Evolutionary conservation across 1,140 invertebrate genomes (phyloP).

Genomic region (Macrobrachium rosenbergii): DNA sequence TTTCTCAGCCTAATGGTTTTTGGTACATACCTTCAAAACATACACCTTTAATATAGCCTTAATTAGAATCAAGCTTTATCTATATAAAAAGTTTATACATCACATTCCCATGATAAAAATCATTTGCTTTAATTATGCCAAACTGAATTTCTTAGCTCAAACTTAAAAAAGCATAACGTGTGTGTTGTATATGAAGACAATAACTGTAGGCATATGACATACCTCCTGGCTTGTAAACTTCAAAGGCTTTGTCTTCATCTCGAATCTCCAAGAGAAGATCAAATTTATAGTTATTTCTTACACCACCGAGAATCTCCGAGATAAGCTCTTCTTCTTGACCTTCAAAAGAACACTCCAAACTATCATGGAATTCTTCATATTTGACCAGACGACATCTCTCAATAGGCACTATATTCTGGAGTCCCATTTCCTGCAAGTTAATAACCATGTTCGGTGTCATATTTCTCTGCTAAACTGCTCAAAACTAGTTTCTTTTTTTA

Average conservation of each 20-base stretch:
- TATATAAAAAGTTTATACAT: no score
- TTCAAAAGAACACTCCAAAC: constrained; percentile 82
- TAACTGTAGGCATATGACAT: constrained; percentile 50
- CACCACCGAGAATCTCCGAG: constrained; percentile 72
- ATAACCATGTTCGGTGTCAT: not conserved
- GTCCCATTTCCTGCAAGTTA: constrained; percentile 73
- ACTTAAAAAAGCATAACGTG: no score
- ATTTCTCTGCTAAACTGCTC: no score
- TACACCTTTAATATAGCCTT: no score
- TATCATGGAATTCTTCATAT: constrained; percentile 79
- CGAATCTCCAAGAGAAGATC: constrained; percentile 81
- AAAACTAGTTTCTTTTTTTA: no score
- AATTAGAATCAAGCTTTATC: no score
- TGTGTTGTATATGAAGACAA: constrained; percentile 11
- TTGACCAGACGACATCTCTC: constrained; percentile 81
- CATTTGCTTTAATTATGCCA: no score
- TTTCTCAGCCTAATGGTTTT: no score
- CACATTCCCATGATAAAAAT: no score
- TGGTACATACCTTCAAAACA: no score
- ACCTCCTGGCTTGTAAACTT: constrained; percentile 78
- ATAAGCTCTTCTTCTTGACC: constrained; percentile 74
- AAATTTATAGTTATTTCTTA: constrained; percentile 72
- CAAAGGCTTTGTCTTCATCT: constrained; percentile 77
- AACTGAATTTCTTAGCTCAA: no score
- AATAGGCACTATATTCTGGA: constrained; percentile 75